A percentile compares a stretch with the other conserved stretches of the same genome.
Conservation (phyloP, 2,888 invertebrate species). For the Patella depressa region DNA sequence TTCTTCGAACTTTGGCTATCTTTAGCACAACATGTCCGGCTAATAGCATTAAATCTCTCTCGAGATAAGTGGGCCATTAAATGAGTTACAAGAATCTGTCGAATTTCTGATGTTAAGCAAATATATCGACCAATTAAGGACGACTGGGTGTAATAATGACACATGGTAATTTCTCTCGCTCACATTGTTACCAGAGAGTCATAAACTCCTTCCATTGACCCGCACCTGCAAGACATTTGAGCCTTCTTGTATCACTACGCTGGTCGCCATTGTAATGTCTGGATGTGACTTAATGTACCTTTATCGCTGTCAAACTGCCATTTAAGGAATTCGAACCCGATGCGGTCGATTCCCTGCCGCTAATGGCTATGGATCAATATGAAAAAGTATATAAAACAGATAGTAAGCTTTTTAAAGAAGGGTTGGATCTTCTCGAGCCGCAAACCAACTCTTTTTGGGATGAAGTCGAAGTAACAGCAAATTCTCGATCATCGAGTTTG, state of each 20-base stretch:
- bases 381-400: conserved; percentile 35
- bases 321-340: not conserved
- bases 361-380: conserved; percentile 39
- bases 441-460: conserved; percentile 38
- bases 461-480: conserved; percentile 34
- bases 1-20: no score
- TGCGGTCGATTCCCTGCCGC: conserved; percentile 19
- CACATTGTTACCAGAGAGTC: no score
- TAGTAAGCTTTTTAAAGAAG: conserved; percentile 38
- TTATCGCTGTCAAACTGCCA: conserved; percentile 12
- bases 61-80: no score
- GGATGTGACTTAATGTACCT: conserved; percentile 15
- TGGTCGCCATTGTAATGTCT: conserved; percentile 24
- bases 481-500: conserved; percentile 30
- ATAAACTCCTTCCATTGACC: no score
- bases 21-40: no score
- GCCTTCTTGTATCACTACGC: conserved; percentile 28
- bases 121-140: no score
- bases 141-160: no score
- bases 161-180: no score
- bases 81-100: no score
- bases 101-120: no score
- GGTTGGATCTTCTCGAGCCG: conserved; percentile 39
- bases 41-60: no score
- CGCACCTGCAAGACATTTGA: no score